Conservation (phyloP, 2,888 invertebrate species). For the Crematogaster levior region DNA sequence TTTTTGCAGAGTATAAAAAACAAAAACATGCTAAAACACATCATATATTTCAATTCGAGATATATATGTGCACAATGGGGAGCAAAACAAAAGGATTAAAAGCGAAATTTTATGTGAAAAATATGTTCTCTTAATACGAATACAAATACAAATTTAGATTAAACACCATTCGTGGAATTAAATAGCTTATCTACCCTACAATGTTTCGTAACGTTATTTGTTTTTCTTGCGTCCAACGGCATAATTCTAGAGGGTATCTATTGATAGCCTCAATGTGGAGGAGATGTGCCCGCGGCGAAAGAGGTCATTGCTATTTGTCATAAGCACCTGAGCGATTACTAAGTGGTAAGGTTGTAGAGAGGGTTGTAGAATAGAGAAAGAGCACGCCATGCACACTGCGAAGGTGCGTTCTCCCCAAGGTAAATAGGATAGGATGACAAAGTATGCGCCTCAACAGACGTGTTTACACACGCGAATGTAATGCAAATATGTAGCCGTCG, state of each 20-base stretch:
- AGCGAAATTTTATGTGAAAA: not conserved
- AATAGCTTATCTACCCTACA: not conserved
- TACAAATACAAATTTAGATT: not conserved
- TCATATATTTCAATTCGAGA: not conserved
- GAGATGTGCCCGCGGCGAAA: conserved; percentile 27
- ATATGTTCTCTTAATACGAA: not conserved
- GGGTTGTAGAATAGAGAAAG: too few relatives aligned
- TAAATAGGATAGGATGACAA: conserved; percentile 71
- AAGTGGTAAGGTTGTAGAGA: conserved; percentile 44
- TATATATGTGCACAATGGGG: not conserved
- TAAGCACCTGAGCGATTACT: conserved; percentile 65
- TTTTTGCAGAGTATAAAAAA: not conserved
- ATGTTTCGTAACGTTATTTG: not conserved
- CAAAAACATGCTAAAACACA: not conserved
- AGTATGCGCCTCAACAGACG: conserved; percentile 63
- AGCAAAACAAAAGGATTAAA: not conserved
- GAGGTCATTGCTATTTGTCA: conserved; percentile 70
- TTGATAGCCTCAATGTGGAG: conserved; percentile 1
- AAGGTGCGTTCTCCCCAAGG: conserved; percentile 43
- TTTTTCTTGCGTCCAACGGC: not conserved
- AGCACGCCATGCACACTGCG: conserved; percentile 45
- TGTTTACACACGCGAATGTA: conserved; percentile 69
- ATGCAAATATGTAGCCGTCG: conserved; percentile 61
- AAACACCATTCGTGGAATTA: not conserved
- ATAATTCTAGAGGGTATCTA: not conserved